These are phyloP conservation scores for Ataeniobius toweri DNA, from an alignment of 2,797 vertebrate genomes.

Conservation along the genomic window DNA sequence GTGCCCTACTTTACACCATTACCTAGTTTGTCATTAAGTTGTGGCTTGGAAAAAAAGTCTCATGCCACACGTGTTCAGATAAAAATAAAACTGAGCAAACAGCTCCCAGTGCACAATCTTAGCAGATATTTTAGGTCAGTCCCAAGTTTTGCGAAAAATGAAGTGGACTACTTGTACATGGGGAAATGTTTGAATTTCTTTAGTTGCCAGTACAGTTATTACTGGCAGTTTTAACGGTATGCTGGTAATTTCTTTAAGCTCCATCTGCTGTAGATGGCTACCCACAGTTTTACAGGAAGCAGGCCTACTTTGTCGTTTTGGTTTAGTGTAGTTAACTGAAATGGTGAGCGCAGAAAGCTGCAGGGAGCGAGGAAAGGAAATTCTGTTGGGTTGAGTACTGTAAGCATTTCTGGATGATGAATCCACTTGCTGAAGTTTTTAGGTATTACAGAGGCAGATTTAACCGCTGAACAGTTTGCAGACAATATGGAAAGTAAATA, in stretches of 20 bases:
- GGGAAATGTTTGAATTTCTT: slow-evolving; percentile 61
- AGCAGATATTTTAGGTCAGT: slow-evolving; percentile 16
- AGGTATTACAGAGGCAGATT: not conserved
- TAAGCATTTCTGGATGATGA: slow-evolving; percentile 11
- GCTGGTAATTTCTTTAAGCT: not conserved
- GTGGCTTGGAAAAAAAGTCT: not conserved
- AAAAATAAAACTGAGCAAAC: slow-evolving; percentile 2
- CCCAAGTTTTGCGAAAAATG: slow-evolving; percentile 30
- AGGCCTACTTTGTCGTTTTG: slow-evolving; percentile 14
- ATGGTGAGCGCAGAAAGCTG: slow-evolving; percentile 19
- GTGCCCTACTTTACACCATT: slow-evolving; percentile 11
- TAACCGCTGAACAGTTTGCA: not conserved
- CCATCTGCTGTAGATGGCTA: slow-evolving; percentile 11
- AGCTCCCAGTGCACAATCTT: not conserved
- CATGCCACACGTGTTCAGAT: not conserved
- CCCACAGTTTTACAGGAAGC: slow-evolving; percentile 50
- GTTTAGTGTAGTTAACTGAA: slow-evolving; percentile 10
- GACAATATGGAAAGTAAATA: slow-evolving; percentile 4
- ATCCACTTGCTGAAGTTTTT: slow-evolving; percentile 17
- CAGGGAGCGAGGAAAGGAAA: slow-evolving; percentile 17
- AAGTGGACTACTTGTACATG: not conserved
- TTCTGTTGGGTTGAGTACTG: slow-evolving; percentile 2
- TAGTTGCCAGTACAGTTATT: slow-evolving; percentile 1
- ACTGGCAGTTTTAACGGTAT: slow-evolving; percentile 1
- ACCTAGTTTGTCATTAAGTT: slow-evolving; percentile 2